Evolutionary conservation across 1,140 invertebrate genomes (phyloP).

Genomic region (Scaptomyza graminum): DNA sequence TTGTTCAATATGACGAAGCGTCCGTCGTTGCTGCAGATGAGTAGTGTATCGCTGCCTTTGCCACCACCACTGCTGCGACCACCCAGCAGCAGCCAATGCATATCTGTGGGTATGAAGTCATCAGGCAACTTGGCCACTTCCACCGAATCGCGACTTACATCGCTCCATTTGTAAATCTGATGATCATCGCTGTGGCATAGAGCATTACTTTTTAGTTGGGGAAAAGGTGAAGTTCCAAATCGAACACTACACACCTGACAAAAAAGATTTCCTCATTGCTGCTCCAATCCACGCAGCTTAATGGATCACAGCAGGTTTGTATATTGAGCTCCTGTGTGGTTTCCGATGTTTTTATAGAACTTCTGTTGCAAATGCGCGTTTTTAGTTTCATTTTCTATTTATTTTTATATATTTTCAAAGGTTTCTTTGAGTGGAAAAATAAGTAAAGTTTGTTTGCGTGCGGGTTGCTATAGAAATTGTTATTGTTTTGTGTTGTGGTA

Average conservation of each 20-base stretch:
- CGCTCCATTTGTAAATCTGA: conserved; percentile 94
- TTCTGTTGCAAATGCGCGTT: conserved; percentile 72
- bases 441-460: conserved; percentile 31
- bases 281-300: conserved; percentile 96
- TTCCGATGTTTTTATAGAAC: conserved; percentile 46
- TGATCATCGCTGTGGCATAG: conserved; percentile 93
- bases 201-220: not conserved
- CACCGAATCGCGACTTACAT: conserved; percentile 90
- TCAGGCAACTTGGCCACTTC: conserved; percentile 90
- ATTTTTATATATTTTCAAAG: not conserved
- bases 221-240: not conserved
- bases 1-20: conserved; percentile 90
- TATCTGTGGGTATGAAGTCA: conserved; percentile 94
- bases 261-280: conserved; percentile 96
- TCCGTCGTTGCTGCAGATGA: conserved; percentile 96
- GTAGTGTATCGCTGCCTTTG: conserved; percentile 92
- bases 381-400: conserved; percentile 64
- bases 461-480: conserved; percentile 3
- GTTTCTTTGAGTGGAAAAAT: not conserved
- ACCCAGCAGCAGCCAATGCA: conserved; percentile 90
- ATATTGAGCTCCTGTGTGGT: conserved; percentile 82
- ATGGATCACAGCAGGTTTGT: conserved; percentile 87
- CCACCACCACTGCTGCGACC: conserved; percentile 85
- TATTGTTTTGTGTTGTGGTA: conserved; percentile 19
- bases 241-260: conserved; percentile 86